Conservation (phyloP, 1,140 invertebrate species). For the Ladona fulva region DNA sequence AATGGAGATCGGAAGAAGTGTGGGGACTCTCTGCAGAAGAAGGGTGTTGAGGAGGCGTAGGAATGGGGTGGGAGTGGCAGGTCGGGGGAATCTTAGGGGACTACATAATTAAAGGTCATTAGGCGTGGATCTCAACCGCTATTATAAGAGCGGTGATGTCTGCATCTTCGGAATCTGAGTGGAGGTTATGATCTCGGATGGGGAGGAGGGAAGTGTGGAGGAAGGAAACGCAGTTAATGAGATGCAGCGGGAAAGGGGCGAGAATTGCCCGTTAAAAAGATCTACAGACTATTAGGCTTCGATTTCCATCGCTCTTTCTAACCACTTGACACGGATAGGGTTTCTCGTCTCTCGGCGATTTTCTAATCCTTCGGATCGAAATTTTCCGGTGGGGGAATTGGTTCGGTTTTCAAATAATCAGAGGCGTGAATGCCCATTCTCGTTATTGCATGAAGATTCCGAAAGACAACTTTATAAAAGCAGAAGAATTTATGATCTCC, state of each 20-base stretch:
- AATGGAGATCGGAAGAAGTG: neutral
- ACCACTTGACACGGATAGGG: no score
- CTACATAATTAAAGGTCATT: conserved; percentile 1
- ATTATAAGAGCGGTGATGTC: neutral
- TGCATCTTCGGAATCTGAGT: neutral
- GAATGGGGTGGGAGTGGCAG: neutral
- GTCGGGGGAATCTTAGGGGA: neutral
- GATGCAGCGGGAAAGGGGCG: neutral
- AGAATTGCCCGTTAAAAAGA: no score
- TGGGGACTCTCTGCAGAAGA: neutral
- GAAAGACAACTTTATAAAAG: no score
- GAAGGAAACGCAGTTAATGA: neutral
- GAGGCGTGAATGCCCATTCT: no score
- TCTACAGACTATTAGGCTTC: no score
- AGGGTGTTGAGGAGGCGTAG: neutral
- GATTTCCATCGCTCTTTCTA: no score
- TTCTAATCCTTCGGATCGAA: no score
- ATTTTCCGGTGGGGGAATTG: no score
- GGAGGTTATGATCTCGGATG: neutral
- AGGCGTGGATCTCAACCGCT: neutral
- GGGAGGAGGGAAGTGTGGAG: neutral
- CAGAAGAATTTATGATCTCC: no score
- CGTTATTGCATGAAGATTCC: no score
- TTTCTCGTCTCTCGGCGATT: no score
- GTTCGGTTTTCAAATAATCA: no score